These are phyloP conservation scores for Dryobota labecula DNA, from an alignment of 2,888 invertebrate species.

Conservation along the genomic window DNA sequence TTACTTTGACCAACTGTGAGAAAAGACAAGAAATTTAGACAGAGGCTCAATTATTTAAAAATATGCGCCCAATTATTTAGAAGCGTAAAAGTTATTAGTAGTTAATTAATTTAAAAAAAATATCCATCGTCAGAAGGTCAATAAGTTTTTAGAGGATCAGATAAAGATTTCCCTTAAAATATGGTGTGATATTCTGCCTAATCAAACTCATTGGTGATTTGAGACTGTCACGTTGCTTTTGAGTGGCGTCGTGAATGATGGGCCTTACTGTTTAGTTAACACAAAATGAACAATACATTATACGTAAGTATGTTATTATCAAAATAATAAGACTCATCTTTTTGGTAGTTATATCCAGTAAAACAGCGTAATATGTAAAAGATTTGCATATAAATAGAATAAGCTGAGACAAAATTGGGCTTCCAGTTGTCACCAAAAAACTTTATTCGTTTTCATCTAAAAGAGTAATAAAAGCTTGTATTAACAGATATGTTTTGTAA, in stretches of 20 bases:
- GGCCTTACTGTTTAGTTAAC: background rate
- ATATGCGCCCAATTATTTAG: too few species aligned
- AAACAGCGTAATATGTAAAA: conserved; percentile 7
- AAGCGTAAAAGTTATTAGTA: too few species aligned
- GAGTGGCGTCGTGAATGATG: background rate
- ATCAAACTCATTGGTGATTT: background rate
- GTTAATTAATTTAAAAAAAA: too few species aligned
- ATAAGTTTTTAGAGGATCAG: too few species aligned
- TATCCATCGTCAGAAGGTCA: too few species aligned
- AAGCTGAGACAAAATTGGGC: background rate
- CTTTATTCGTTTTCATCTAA: conserved; percentile 10
- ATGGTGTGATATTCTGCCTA: background rate
- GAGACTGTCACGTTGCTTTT: background rate
- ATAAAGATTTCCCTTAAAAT: too few species aligned
- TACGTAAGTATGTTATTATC: background rate
- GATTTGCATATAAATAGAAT: conserved; percentile 30
- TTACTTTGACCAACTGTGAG: too few species aligned
- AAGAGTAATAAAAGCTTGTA: conserved; percentile 6
- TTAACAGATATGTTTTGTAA: conserved; percentile 9
- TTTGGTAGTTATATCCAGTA: background rate
- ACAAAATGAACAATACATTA: background rate
- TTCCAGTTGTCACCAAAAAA: conserved; percentile 2
- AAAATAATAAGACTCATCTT: conserved; percentile 4
- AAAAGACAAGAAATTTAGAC: too few species aligned
- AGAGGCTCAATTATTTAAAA: too few species aligned